These are phyloP conservation scores for Toxotes lorentzi DNA, from an alignment of 2,797 vertebrate species.

Conservation along the genomic window DNA sequence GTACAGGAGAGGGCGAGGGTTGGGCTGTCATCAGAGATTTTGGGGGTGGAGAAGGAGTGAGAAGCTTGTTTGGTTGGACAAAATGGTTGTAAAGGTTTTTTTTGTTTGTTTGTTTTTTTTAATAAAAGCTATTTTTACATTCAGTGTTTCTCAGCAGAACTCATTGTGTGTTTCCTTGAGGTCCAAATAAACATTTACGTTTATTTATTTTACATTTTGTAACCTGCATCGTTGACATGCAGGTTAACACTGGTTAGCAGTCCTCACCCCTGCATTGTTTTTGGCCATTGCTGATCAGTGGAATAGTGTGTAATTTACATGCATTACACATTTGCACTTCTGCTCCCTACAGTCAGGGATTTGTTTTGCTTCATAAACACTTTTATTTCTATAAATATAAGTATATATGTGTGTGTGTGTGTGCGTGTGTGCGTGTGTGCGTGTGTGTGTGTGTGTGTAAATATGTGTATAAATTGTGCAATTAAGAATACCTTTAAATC, in stretches of 20 bases:
- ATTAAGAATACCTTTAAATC: background rate
- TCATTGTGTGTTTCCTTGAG: background rate
- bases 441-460: too few species aligned
- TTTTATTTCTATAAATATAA: too few species aligned
- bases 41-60: slow-evolving; percentile 32
- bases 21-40: slow-evolving; percentile 34
- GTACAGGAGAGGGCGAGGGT: slow-evolving; percentile 8
- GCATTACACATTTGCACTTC: background rate
- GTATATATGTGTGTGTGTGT: too few species aligned
- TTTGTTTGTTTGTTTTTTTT: too few species aligned
- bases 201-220: background rate
- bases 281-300: background rate
- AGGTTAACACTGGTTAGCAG: background rate
- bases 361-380: background rate
- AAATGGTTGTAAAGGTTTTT: background rate
- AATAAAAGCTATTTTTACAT: background rate
- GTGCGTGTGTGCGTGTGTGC: too few species aligned
- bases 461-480: background rate
- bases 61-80: slow-evolving; percentile 16
- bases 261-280: background rate
- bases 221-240: background rate
- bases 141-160: background rate
- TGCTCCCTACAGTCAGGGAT: background rate
- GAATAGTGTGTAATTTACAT: background rate
- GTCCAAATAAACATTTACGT: background rate